These are phyloP conservation scores for Acronicta psi DNA, from an alignment of 2,888 invertebrate genomes.

Conservation along the genomic window DNA sequence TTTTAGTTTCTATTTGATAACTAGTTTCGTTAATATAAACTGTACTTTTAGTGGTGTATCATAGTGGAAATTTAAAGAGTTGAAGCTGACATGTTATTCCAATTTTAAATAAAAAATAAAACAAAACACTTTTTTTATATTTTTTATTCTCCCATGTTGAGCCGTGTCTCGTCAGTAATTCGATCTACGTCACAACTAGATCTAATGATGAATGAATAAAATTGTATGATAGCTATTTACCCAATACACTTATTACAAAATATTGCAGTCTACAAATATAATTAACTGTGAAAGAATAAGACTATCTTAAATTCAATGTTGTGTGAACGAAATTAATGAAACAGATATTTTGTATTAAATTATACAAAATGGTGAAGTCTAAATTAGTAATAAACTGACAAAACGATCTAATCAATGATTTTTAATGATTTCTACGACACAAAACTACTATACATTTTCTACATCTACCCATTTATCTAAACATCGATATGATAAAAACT, in stretches of 20 bases:
- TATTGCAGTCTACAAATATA: no score
- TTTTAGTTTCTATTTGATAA: no score
- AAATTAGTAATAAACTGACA: neutral
- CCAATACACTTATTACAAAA: no score
- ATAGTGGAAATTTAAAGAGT: no score
- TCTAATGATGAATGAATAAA: neutral
- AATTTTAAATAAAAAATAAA: constrained; percentile 32
- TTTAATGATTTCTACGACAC: constrained; percentile 11
- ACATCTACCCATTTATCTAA: constrained; percentile 2
- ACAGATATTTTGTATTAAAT: neutral
- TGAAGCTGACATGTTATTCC: no score
- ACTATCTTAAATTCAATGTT: no score
- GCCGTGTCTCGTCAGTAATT: constrained; percentile 67
- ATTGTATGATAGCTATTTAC: neutral
- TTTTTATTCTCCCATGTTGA: constrained; percentile 71
- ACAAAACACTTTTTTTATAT: constrained; percentile 44
- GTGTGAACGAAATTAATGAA: neutral
- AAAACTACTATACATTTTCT: constrained; percentile 9
- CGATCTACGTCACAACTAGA: constrained; percentile 53
- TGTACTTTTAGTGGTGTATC: no score
- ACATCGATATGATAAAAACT: no score
- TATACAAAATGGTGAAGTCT: no score
- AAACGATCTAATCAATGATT: constrained; percentile 17
- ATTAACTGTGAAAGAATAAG: neutral
- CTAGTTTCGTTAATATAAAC: no score